Evolutionary conservation across 2,888 invertebrate species (phyloP).

Genomic region (Pterostichus madidus): DNA sequence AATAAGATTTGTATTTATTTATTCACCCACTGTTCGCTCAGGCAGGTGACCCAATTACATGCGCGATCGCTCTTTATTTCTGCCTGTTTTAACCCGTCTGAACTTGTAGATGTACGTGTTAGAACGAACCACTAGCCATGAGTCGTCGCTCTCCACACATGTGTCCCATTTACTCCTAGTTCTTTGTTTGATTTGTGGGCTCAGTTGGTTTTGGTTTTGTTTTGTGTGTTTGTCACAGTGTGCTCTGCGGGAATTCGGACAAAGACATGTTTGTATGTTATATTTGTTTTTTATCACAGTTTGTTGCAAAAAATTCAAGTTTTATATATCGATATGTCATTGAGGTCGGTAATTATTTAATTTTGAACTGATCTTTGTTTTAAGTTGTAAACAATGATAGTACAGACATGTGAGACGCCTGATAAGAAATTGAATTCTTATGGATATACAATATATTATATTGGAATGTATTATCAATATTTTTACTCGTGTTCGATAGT

Average conservation of each 20-base stretch:
- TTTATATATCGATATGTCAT: background rate
- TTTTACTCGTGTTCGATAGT: background rate
- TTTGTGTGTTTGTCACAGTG: background rate
- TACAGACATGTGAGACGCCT: conserved; percentile 9
- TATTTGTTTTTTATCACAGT: background rate
- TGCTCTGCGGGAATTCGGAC: conserved; percentile 23
- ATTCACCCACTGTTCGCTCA: conserved; percentile 33
- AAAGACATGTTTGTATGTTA: conserved; percentile 22
- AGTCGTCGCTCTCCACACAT: conserved; percentile 13
- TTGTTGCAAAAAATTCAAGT: conserved; percentile 3
- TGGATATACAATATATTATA: background rate
- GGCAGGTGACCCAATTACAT: conserved; percentile 14
- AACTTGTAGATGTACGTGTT: background rate
- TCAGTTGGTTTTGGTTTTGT: conserved; percentile 6
- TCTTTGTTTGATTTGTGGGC: conserved; percentile 27
- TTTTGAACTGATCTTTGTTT: background rate
- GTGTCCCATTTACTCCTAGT: conserved; percentile 20
- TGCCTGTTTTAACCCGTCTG: conserved; percentile 29
- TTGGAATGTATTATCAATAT: background rate
- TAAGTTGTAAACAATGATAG: conserved; percentile 22
- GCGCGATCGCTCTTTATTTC: background rate
- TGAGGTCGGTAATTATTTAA: conserved; percentile 32
- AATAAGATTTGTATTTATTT: conserved; percentile 18
- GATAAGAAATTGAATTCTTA: background rate
- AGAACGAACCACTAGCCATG: background rate